Conservation (phyloP, 2,113 vertebrate species). For the Microcebus ravelobensis region DNA sequence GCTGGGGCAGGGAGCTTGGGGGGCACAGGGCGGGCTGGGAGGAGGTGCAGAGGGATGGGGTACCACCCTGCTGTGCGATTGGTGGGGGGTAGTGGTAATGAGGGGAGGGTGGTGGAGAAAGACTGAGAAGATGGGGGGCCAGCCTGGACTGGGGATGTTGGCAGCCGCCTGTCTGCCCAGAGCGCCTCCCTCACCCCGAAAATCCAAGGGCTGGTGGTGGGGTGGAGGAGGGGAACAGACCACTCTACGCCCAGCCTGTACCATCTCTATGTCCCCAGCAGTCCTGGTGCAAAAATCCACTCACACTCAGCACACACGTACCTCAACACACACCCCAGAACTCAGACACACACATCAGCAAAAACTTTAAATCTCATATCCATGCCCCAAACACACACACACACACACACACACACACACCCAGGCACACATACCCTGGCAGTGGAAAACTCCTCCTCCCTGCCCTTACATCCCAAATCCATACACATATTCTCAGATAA, state of each 20-base stretch:
- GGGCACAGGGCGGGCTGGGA: slow-evolving; percentile 24
- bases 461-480: not conserved
- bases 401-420: not conserved
- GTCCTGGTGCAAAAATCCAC: slow-evolving; percentile 5
- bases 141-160: not conserved
- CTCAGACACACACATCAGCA: not conserved
- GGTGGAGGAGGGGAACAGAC: not conserved
- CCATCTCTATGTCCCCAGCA: not conserved
- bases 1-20: not conserved
- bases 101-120: not conserved
- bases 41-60: not conserved
- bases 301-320: not conserved
- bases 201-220: not conserved
- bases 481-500: not conserved
- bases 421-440: not conserved
- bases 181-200: not conserved
- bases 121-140: not conserved
- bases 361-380: not conserved
- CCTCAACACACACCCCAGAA: not conserved
- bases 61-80: not conserved
- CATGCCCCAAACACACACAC: not conserved
- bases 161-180: not conserved
- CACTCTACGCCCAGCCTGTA: not conserved
- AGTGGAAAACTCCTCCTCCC: not conserved
- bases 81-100: not conserved